A percentile compares a stretch with the other conserved stretches of the same genome.
These are phyloP conservation scores for Teleogryllus occipitalis DNA, from an alignment of 1,140 invertebrate genomes.

Conservation along the genomic window DNA sequence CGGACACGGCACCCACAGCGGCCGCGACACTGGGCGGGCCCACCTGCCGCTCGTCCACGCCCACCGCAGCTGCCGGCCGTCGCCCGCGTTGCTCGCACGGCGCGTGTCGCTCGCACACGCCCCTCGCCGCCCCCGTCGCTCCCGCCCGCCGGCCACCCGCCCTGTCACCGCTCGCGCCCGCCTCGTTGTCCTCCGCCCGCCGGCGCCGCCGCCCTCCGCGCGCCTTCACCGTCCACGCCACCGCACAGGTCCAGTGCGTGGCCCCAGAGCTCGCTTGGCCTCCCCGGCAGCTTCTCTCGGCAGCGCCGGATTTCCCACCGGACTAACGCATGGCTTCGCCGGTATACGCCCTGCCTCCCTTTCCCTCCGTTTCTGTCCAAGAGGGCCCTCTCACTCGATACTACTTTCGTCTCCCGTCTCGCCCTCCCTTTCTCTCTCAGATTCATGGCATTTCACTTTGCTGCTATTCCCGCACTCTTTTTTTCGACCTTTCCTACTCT, in stretches of 20 bases:
- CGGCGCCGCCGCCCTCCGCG: too few species aligned
- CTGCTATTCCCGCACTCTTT: not conserved
- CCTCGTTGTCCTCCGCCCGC: not conserved
- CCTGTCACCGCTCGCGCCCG: not conserved
- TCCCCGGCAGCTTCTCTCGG: not conserved
- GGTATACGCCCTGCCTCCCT: not conserved
- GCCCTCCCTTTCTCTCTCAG: not conserved
- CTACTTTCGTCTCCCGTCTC: not conserved
- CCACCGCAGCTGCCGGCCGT: too few species aligned
- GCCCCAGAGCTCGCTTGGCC: not conserved
- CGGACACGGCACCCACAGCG: too few species aligned
- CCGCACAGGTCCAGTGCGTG: too few species aligned
- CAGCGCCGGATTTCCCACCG: not conserved
- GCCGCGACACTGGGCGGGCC: too few species aligned
- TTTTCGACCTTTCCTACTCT: not conserved
- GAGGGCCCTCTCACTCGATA: not conserved
- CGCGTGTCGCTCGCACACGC: too few species aligned
- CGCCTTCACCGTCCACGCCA: too few species aligned
- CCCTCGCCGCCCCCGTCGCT: too few species aligned
- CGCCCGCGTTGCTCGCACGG: too few species aligned
- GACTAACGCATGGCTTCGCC: not conserved
- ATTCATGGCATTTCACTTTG: not conserved
- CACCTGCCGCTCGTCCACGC: too few species aligned
- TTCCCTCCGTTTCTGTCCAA: not conserved
- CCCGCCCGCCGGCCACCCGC: too few species aligned